phyloP scores from a whole-genome alignment of 1,140 invertebrate genomes.

The Lasioglossum baleicum region DNA sequence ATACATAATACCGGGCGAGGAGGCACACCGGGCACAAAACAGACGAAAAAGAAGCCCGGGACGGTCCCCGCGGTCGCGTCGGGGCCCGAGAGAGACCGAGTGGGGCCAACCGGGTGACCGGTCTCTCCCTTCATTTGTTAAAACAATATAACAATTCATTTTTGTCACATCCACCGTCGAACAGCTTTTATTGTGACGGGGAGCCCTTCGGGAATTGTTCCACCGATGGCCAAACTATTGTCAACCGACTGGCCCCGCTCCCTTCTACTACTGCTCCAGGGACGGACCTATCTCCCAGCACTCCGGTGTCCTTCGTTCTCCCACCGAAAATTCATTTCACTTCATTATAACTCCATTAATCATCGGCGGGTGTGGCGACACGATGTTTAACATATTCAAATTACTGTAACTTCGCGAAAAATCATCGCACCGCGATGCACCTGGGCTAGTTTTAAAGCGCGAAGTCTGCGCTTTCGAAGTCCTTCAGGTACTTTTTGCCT shows the following conservation, averaged over 20 bases:
- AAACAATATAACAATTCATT: conserved; percentile 79
- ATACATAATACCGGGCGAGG: conserved; percentile 68
- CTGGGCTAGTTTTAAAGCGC: no score
- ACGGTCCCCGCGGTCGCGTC: conserved; percentile 14
- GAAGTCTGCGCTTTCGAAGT: no score
- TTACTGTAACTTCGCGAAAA: no score
- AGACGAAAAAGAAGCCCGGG: conserved; percentile 42
- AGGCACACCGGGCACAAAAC: conserved; percentile 47
- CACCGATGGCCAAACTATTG: conserved; percentile 64
- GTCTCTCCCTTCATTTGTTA: conserved; percentile 76
- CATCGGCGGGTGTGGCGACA: no score
- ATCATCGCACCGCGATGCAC: no score
- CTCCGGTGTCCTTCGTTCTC: background rate
- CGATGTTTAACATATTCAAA: no score
- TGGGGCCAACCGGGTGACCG: conserved; percentile 51
- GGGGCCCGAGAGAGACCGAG: conserved; percentile 39
- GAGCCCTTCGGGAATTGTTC: conserved; percentile 50
- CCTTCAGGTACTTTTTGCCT: no score
- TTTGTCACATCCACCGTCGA: conserved; percentile 75
- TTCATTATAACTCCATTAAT: no score
- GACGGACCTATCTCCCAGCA: conserved; percentile 7
- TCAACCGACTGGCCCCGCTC: conserved; percentile 33
- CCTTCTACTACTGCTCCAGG: conserved; percentile 2
- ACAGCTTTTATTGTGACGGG: conserved; percentile 70
- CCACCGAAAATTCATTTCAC: no score